Base-by-base conservation (phyloP, 2,888 invertebrate species). In the Spisula subtruncata region DNA sequence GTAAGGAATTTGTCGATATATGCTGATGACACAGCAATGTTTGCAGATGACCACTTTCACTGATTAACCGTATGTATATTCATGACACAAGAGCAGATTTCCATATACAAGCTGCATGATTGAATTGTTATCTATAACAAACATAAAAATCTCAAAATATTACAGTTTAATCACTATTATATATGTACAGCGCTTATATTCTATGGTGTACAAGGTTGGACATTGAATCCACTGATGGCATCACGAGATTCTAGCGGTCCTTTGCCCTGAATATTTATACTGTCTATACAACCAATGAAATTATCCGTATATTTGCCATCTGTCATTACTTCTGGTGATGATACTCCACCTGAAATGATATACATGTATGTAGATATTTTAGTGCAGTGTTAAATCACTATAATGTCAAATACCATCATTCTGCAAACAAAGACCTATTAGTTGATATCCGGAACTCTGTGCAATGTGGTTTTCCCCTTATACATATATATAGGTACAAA, bases 201-300 rank as follows among this genome's bases (percentile, higher is more conserved):
- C 35, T 71, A 71, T 71, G 84, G 48, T 18, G 85, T 75, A 92
- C 95, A 95, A 16, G 94, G 93, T 56, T 92, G 89, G 14, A 95
- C 93, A 87, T 95, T 96, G 83, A 89, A 93, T 18, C 95, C 95
- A 25, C 93, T 87, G 1, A 94, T 83, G 16, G 95, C 94, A 48
- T 94, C 93, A 10, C 84, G 82, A 10, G 92, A 90, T 71, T 93
- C 85, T 29, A 95, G 54, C 35, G 94, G 92, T 2, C 93, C 94
- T 86, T 93, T 92, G 54, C 94, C 92, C 81, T 94, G 93, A 48
- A 96, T 90, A 29, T 88, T 88, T 80, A 96, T 90, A 89, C 95
- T 90, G 46, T 89, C 90, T 88, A 96, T 93, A 93, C 96, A 96
- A 48, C 96, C 96, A n/a, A 88, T 91, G 88, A 94, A 95, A 92